Conservation (phyloP, 1,140 invertebrate species). For the Sycophila sp. region DNA sequence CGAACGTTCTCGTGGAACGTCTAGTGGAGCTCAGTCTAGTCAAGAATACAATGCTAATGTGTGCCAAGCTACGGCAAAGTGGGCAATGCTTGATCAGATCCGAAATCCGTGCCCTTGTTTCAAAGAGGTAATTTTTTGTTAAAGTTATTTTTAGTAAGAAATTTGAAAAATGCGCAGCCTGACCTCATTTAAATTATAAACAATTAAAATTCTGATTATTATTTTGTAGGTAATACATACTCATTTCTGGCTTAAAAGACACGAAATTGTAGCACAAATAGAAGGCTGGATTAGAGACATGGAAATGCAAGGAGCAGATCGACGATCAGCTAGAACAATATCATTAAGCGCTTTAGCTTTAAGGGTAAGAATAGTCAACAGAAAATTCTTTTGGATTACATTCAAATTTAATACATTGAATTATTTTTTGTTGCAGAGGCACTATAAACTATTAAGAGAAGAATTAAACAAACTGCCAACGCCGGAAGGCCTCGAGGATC, state of each 20-base stretch:
- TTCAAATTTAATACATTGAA: conserved; percentile 15
- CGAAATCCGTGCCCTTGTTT: conserved; percentile 92
- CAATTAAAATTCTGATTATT: not conserved
- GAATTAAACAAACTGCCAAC: conserved; percentile 82
- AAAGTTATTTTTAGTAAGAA: too few relatives aligned
- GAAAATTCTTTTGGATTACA: not conserved
- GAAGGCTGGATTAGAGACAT: conserved; percentile 91
- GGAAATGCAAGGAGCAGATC: conserved; percentile 78
- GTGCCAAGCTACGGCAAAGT: conserved; percentile 92
- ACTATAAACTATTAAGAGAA: conserved; percentile 82
- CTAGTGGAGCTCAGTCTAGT: conserved; percentile 86
- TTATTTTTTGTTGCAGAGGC: conserved; percentile 67
- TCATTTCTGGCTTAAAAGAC: conserved; percentile 94
- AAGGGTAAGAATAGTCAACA: conserved; percentile 69
- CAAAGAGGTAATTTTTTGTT: conserved; percentile 75
- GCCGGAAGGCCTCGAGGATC: conserved; percentile 76
- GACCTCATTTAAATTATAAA: not conserved
- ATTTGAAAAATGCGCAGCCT: too few relatives aligned
- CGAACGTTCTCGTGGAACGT: conserved; percentile 89
- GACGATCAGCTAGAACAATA: conserved; percentile 78
- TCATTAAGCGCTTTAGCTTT: conserved; percentile 80
- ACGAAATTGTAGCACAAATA: conserved; percentile 89
- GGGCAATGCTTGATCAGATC: conserved; percentile 96
- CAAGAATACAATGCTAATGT: conserved; percentile 96
- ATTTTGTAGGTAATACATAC: conserved; percentile 82